Conservation (phyloP, 92 coral and sea anemone genomes). For the Epizoanthus illoricatus region DNA sequence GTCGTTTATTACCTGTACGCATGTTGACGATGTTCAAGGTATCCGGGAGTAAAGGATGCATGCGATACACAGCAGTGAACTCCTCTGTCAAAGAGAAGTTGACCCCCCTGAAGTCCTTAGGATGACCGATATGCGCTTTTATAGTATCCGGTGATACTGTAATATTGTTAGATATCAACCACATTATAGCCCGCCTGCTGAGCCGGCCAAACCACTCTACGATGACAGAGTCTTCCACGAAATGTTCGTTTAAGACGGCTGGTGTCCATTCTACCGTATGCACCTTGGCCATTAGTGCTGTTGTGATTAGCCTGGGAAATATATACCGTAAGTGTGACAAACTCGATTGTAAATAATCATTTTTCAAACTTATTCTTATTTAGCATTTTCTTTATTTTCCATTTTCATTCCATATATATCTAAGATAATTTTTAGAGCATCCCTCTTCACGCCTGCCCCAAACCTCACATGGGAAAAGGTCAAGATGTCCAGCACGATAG, state of each 20-base stretch:
- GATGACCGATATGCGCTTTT: conserved; percentile 53
- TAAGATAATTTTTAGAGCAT: too few relatives aligned
- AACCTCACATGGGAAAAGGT: too few relatives aligned
- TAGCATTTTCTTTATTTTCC: too few relatives aligned
- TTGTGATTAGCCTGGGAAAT: conserved; percentile 56
- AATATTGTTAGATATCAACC: conserved; percentile 48
- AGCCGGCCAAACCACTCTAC: conserved; percentile 75
- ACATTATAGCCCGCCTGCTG: conserved; percentile 15
- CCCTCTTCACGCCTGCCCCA: too few relatives aligned
- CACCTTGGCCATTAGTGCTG: conserved; percentile 75
- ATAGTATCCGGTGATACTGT: conserved; percentile 31
- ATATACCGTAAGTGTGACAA: too few relatives aligned
- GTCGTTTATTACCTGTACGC: conserved; percentile 52
- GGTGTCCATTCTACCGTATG: conserved; percentile 85
- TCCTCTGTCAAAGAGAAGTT: conserved; percentile 87
- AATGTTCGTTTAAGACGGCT: conserved; percentile 62
- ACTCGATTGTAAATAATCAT: too few relatives aligned
- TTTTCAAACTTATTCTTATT: too few relatives aligned
- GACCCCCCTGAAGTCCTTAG: conserved; percentile 61
- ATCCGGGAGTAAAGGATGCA: conserved; percentile 83
- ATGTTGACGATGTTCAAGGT: conserved; percentile 47
- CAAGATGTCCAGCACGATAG: too few relatives aligned
- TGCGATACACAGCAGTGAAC: conserved; percentile 74
- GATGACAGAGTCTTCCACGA: conserved; percentile 57
- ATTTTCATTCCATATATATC: too few relatives aligned